Conservation (phyloP, 2,888 invertebrate species). For the Timema cristinae region DNA sequence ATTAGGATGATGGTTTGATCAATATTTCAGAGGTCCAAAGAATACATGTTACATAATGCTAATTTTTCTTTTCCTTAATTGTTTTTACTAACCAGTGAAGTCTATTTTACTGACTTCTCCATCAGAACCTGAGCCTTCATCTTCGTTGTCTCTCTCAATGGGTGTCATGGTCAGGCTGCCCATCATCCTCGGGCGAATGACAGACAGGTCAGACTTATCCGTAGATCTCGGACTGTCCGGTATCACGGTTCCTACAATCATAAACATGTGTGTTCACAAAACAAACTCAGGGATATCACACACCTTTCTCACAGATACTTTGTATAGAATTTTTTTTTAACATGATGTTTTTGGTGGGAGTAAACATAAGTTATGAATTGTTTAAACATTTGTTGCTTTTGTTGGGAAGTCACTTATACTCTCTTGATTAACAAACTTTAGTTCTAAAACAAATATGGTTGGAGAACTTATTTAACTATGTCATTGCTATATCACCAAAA, state of each 20-base stretch:
- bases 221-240: conserved; percentile 16
- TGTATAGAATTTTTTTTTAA: too few relatives aligned
- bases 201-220: conserved; percentile 15
- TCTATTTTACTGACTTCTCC: conserved; percentile 78
- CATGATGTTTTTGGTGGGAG: too few relatives aligned
- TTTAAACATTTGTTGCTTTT: too few relatives aligned
- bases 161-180: background rate
- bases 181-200: background rate
- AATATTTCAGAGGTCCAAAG: background rate
- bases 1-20: too few relatives aligned
- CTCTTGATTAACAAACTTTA: too few relatives aligned
- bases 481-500: too few relatives aligned
- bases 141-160: conserved; percentile 37
- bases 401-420: too few relatives aligned
- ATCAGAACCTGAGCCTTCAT: conserved; percentile 65
- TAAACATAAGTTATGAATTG: too few relatives aligned
- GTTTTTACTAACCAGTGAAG: conserved; percentile 49
- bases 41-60: background rate
- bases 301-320: too few relatives aligned
- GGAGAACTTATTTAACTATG: too few relatives aligned
- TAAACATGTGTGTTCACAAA: conserved; percentile 4
- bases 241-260: conserved; percentile 22
- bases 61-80: conserved; percentile 27
- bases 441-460: too few relatives aligned
- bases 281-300: too few relatives aligned